A percentile compares a stretch with the other conserved stretches of the same genome.
phyloP scores from a whole-genome alignment of 2,888 invertebrate species.

The Acleris emargana region DNA sequence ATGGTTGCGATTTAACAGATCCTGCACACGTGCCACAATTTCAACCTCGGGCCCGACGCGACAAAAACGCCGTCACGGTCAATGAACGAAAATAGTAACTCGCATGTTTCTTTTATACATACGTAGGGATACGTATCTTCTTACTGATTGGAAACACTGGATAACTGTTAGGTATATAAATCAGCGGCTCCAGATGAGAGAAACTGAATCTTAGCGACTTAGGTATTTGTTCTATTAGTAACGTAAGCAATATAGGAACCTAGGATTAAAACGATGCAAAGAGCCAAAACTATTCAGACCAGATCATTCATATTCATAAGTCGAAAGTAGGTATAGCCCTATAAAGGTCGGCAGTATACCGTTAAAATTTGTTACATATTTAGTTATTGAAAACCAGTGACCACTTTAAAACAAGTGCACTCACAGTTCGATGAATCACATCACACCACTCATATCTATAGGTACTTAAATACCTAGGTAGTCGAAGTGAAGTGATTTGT shows the following conservation, averaged over 20 bases:
- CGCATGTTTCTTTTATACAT: slow-evolving; percentile 47
- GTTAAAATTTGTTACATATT: no score
- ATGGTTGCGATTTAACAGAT: slow-evolving; percentile 27
- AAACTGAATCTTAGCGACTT: slow-evolving; percentile 23
- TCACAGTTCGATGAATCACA: no score
- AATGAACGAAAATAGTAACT: slow-evolving; percentile 69
- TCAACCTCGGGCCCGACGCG: slow-evolving; percentile 44
- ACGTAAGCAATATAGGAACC: no score
- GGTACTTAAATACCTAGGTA: no score
- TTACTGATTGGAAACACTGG: slow-evolving; percentile 41
- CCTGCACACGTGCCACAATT: slow-evolving; percentile 54
- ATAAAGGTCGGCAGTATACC: no score
- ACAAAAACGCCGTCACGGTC: slow-evolving; percentile 67
- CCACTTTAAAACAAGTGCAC: no score
- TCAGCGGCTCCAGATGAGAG: slow-evolving; percentile 43
- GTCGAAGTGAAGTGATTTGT: no score
- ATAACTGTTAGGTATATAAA: slow-evolving; percentile 49
- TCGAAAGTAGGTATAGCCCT: no score
- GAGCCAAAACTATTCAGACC: neutral
- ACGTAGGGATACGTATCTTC: slow-evolving; percentile 22
- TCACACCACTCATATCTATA: no score
- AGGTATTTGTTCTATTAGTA: slow-evolving; percentile 30
- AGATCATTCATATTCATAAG: no score
- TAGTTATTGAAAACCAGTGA: no score
- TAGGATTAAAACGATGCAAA: no score